Percentiles rank a stretch among this genome's conserved stretches.
These are phyloP conservation scores for Drosophila kambysellisi DNA, from an alignment of 2,888 invertebrate species.

Conservation along the genomic window DNA sequence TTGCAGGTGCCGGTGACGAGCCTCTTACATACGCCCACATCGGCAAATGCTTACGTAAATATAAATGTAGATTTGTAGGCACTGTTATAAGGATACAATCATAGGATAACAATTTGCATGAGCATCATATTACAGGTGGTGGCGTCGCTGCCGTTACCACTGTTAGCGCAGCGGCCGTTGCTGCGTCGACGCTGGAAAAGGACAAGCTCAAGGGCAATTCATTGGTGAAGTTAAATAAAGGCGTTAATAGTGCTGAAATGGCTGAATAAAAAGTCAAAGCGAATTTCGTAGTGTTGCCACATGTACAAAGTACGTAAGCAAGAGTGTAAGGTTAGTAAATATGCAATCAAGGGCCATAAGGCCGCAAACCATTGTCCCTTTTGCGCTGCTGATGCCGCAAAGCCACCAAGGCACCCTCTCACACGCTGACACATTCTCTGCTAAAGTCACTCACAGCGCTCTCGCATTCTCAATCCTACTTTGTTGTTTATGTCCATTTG, in stretches of 20 bases:
- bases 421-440: conserved; percentile 8
- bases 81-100: conserved; percentile 59
- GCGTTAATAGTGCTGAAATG: conserved; percentile 29
- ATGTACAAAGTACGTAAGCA: neutral
- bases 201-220: conserved; percentile 79
- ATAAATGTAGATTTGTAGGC: conserved; percentile 12
- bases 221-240: conserved; percentile 37
- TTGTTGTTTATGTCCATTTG: conserved; percentile 16
- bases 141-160: conserved; percentile 5
- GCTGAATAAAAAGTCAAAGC: conserved; percentile 19
- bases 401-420: conserved; percentile 8
- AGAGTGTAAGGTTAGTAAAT: neutral
- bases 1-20: conserved; percentile 61
- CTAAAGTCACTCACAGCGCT: neutral
- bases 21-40: conserved; percentile 55
- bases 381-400: no score
- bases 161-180: conserved; percentile 30
- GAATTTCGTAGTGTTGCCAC: conserved; percentile 8
- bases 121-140: conserved; percentile 63
- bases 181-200: conserved; percentile 67
- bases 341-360: conserved; percentile 17
- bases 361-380: conserved; percentile 24
- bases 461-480: no score
- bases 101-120: conserved; percentile 61
- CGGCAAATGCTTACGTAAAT: neutral